A percentile compares a stretch with the other conserved stretches of the same genome.
Conservation (phyloP, 2,888 invertebrate species). For the Tenthredo livida region DNA sequence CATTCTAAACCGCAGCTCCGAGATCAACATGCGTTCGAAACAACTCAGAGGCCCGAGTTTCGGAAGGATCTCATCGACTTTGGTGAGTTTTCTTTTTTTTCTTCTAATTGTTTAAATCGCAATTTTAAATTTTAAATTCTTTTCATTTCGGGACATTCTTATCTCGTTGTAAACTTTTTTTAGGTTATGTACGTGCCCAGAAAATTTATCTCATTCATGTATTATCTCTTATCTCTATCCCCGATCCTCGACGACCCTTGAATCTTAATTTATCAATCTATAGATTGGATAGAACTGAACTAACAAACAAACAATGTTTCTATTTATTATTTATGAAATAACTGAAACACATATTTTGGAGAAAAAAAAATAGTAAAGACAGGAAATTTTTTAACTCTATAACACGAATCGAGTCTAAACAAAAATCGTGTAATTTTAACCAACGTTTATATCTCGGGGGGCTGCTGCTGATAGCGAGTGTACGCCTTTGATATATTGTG, state of each 20-base stretch:
- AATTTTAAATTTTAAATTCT: neutral
- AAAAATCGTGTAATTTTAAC: neutral
- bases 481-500: neutral
- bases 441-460: neutral
- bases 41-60: neutral
- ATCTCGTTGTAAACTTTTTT: neutral
- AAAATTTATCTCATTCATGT: neutral
- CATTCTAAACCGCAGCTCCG: neutral
- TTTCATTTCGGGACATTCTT: too few relatives aligned
- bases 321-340: neutral
- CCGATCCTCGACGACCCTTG: neutral
- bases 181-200: neutral
- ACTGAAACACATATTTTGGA: neutral
- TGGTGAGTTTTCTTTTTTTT: neutral
- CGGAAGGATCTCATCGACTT: neutral
- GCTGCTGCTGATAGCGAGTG: neutral
- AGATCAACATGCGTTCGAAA: slow-evolving; percentile 6
- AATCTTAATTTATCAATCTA: too few relatives aligned
- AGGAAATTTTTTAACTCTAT: neutral
- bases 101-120: neutral
- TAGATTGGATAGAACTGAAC: neutral
- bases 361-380: too few relatives aligned
- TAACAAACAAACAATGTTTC: neutral
- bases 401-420: neutral
- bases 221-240: neutral